phyloP scores from a whole-genome alignment of 2,113 vertebrate species.

The Cottus gobio region DNA sequence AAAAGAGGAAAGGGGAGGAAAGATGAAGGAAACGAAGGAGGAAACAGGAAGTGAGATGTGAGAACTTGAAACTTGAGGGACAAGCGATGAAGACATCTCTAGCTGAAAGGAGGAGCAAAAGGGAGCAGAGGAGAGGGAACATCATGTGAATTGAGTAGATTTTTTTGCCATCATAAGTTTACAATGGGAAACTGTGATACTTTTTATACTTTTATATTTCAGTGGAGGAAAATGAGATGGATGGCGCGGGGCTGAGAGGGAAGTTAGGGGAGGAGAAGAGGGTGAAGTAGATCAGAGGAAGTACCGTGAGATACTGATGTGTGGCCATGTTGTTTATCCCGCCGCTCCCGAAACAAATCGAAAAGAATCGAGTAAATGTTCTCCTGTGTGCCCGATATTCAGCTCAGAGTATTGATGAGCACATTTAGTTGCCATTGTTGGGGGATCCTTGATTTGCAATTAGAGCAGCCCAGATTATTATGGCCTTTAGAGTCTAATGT shows the following conservation, averaged over 20 bases:
- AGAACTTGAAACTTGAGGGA: background rate
- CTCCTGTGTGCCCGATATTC: background rate
- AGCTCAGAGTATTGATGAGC: background rate
- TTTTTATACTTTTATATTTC: background rate
- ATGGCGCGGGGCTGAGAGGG: background rate
- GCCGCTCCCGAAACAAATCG: background rate
- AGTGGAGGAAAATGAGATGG: background rate
- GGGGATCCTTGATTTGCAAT: background rate
- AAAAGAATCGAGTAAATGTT: background rate
- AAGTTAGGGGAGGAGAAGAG: background rate
- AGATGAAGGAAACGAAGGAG: too few relatives aligned
- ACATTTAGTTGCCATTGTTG: background rate
- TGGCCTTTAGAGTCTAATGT: background rate
- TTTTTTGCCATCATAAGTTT: too few relatives aligned
- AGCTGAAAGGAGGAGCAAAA: background rate
- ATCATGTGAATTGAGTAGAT: background rate
- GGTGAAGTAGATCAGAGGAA: background rate
- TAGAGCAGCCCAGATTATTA: slow-evolving; percentile 8
- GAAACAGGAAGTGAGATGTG: too few relatives aligned
- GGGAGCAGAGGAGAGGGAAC: background rate
- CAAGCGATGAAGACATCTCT: background rate
- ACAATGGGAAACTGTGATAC: too few relatives aligned
- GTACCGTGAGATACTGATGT: background rate
- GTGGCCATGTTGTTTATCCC: background rate
- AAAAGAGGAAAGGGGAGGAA: background rate